Base-by-base conservation (phyloP, 1,140 invertebrate species). In the Calosoma granatense region DNA sequence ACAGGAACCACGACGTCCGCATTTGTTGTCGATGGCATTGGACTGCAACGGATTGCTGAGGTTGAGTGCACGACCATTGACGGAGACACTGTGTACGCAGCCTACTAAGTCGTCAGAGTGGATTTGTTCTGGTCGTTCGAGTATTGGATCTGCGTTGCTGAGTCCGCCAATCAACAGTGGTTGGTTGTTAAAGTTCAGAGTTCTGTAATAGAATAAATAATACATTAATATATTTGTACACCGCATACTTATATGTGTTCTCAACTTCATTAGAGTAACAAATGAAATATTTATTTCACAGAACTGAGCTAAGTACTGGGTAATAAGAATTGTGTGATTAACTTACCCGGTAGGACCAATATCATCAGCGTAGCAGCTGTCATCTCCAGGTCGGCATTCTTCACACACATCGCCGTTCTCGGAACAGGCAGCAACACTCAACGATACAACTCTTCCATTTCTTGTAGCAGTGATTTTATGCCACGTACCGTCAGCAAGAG, bases 91-190 rank as follows among this genome's bases (percentile, higher is more conserved):
- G 64, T 95, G 90, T 54, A 97, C 80, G 65, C 94, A 97, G 1
- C 94, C 94, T 26, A 96, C 84, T 53, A 97, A 85, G 70, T 97
- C 93, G 66, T 96, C 92, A 0, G 91, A 88, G 60, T 86, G 84
- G 20, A 97, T 82, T 75, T 95, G 91, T 0, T 88, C 91, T 0
- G 88, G 87, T 55, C 90, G 78, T 70, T 93, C 88, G 6, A 94
- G 70, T 0, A 95, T 82, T 1, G 90, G 85, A 72, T 93, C 87
- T 0, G 92, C 86, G 52, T 84, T 84, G 30, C 81, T 74, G 11
- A 97, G 70, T 17, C 94, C 94, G 22, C 93, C 94, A 58, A 97
- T 79, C 20, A 88, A 77, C 51, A 97, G 72, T 0, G 84, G 86
- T 66, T 94, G 88, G 60, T 88, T 90, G 72, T 93, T 92, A 71